Evolutionary conservation across 1,140 invertebrate genomes (phyloP), one percentile per base, ranked within the genome.

Genomic region (Drosophila ironensis): DNA sequence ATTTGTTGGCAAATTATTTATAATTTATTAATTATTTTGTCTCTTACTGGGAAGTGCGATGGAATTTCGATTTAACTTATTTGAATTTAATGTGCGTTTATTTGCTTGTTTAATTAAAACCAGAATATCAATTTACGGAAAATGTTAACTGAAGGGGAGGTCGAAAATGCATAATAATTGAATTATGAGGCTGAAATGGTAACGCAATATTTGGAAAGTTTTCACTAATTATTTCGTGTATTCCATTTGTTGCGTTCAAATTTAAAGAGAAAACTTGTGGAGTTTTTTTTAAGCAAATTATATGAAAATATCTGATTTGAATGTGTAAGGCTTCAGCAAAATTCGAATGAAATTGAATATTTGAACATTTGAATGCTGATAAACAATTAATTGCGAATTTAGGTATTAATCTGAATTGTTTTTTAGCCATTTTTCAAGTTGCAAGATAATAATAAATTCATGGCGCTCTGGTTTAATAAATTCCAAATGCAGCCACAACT

Each of bases 31-130:
- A 11, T 0, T 11, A n/a, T n/a, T 28, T 47, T 37, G 11, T 12
- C 25, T 22, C 12, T n/a, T 12, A 17, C 30, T n/a, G 2, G 9
- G 12, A 61, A 63, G 28, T 61, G 9, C 40, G 11, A 25, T 35
- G 4, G 22, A 24, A 17, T 38, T 38, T 60, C 20, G 47, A 50
- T 37, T 37, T 33, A 14, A 33, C 5, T 44, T 38, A 45, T 45
- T 63, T 45, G 40, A 17, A 8, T 47, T 40, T 63, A 63, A 63
- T 63, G 25, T 22, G 6, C 17, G 24, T 61, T 61, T 63, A 38
- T 61, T 48, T 47, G 47, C 24, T 24, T 59, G 57, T 63, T 63
- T 63, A 60, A 63, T 63, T 63, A 61, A 24, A 40, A 48, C 41
- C 24, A 48, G 9, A 61, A n/a, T n/a, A n/a, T n/a, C n/a, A 48